A percentile compares a stretch with the other conserved stretches of the same genome.
Conservation (phyloP, 2,113 vertebrate species). For the Hypomesus transpacificus region DNA sequence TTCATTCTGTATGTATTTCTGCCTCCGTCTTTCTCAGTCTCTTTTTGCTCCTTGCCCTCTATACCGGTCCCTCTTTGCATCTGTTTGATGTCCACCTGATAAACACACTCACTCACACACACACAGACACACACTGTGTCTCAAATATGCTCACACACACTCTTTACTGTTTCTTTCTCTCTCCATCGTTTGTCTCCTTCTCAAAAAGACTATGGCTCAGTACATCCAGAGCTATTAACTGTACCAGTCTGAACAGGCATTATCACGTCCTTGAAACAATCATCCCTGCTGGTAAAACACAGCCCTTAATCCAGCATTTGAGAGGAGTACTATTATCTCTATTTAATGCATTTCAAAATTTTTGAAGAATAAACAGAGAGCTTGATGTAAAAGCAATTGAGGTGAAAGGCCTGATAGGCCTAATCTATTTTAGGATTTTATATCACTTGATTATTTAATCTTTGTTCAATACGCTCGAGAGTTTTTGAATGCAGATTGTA, state of each 20-base stretch:
- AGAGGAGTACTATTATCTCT: slow-evolving; percentile 28
- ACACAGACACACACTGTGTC: not conserved
- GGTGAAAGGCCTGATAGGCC: too few species aligned
- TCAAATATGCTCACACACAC: not conserved
- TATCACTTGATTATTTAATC: too few species aligned
- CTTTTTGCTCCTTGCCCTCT: slow-evolving; percentile 58
- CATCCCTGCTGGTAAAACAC: slow-evolving; percentile 30
- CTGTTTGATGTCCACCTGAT: slow-evolving; percentile 6
- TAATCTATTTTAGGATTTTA: too few species aligned
- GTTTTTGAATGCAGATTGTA: too few species aligned
- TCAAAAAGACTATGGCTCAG: slow-evolving; percentile 67
- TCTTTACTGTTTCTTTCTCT: slow-evolving; percentile 19
- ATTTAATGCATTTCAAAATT: slow-evolving; percentile 22
- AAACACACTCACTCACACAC: not conserved
- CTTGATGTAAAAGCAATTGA: not conserved
- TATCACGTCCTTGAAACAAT: slow-evolving; percentile 16
- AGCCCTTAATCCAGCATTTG: slow-evolving; percentile 24
- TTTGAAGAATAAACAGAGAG: not conserved
- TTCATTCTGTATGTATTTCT: slow-evolving; percentile 13
- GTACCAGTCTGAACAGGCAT: slow-evolving; percentile 20
- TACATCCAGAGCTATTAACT: slow-evolving; percentile 62
- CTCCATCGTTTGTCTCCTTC: slow-evolving; percentile 43
- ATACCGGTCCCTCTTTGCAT: slow-evolving; percentile 52
- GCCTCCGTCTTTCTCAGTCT: slow-evolving; percentile 49
- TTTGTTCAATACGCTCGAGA: too few species aligned